phyloP scores from a whole-genome alignment of 2,888 invertebrate species.

The Drosophila lacicola region DNA sequence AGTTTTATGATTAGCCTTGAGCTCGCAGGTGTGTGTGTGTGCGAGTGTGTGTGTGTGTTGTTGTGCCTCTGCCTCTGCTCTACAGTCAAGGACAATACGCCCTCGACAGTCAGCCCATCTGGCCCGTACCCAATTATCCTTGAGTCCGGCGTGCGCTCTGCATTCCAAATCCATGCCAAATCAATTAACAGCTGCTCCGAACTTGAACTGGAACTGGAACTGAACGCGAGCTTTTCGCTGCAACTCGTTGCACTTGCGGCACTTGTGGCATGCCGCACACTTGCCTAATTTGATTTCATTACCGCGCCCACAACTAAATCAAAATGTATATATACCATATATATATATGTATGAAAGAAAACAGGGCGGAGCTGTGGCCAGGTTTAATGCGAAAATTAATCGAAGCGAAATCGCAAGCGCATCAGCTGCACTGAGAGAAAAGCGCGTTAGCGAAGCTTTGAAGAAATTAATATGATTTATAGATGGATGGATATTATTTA shows the following conservation, averaged over 20 bases:
- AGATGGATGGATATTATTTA: too few species aligned
- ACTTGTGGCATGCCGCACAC: conserved; percentile 67
- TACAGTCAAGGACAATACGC: conserved; percentile 35
- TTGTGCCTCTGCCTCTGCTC: conserved; percentile 1
- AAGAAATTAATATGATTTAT: too few species aligned
- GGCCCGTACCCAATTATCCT: conserved; percentile 61
- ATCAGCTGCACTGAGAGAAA: conserved; percentile 42
- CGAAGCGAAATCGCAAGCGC: conserved; percentile 80
- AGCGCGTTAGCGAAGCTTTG: too few species aligned
- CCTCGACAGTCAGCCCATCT: not conserved
- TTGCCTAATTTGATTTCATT: conserved; percentile 85
- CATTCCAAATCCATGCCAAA: conserved; percentile 45
- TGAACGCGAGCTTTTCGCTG: conserved; percentile 1
- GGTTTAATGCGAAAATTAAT: conserved; percentile 84
- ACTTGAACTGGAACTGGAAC: conserved; percentile 17
- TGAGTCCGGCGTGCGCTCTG: conserved; percentile 33
- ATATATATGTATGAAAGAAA: not conserved
- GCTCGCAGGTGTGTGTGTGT: conserved; percentile 42
- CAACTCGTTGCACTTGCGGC: conserved; percentile 4
- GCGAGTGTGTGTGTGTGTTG: not conserved
- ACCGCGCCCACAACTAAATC: conserved; percentile 83
- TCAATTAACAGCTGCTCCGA: conserved; percentile 57
- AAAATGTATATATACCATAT: not conserved
- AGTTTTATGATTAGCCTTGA: conserved; percentile 67
- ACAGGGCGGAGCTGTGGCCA: conserved; percentile 78